Evolutionary conservation across 2,113 vertebrate species (phyloP).

Genomic region (Protobothrops flavoviridis): DNA sequence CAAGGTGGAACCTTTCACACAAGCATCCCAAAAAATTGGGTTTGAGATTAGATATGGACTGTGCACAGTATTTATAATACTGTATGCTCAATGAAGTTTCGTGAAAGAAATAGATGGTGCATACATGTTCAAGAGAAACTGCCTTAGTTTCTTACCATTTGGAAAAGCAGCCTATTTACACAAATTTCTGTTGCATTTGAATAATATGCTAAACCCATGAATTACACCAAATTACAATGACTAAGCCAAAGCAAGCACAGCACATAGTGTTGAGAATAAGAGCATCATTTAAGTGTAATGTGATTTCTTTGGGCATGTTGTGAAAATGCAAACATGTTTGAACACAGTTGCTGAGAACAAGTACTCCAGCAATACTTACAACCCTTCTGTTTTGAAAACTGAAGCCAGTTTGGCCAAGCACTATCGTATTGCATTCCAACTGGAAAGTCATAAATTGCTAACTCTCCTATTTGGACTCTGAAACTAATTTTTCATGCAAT

Average conservation of each 20-base stretch:
- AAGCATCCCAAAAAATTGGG: neutral
- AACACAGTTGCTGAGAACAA: neutral
- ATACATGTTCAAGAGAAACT: neutral
- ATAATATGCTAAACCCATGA: neutral
- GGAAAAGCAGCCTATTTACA: neutral
- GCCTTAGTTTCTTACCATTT: neutral
- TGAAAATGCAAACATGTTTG: neutral
- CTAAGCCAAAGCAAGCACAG: neutral
- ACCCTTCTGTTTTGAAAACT: neutral
- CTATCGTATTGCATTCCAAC: neutral
- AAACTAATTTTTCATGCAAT: neutral
- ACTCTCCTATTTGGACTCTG: slow-evolving; percentile 11
- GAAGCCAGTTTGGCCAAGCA: neutral
- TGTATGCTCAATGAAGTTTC: neutral
- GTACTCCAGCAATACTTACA: neutral
- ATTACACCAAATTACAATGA: neutral
- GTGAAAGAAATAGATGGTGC: neutral
- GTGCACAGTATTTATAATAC: neutral
- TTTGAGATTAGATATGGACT: neutral
- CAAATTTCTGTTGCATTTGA: neutral
- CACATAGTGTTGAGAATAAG: neutral
- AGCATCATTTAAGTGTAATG: neutral
- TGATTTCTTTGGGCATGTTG: neutral
- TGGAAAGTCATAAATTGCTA: slow-evolving; percentile 26
- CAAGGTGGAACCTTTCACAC: neutral